Conservation (phyloP, 2,797 vertebrate species). For the Phoeniculus purpureus region DNA sequence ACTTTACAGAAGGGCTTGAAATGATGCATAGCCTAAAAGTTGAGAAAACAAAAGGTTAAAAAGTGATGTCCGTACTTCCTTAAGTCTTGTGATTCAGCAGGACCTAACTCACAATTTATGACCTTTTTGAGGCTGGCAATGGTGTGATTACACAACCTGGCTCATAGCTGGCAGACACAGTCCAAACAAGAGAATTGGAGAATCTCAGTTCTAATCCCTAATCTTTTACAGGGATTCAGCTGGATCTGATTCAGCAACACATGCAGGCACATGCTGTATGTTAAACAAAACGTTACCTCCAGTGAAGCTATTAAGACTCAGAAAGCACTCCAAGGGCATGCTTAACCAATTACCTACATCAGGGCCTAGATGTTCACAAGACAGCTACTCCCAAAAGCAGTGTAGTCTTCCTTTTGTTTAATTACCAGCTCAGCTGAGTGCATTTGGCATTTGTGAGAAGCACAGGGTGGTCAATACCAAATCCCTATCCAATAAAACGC, state of each 20-base stretch:
- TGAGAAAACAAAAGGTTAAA: slow-evolving; percentile 30
- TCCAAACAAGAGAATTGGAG: slow-evolving; percentile 52
- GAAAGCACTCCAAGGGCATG: neutral
- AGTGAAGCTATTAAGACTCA: slow-evolving; percentile 19
- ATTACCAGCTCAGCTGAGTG: neutral
- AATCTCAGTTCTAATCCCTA: slow-evolving; percentile 50
- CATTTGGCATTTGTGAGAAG: neutral
- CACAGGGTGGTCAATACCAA: neutral
- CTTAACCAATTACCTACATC: slow-evolving; percentile 28
- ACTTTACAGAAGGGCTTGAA: neutral
- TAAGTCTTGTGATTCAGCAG: slow-evolving; percentile 34
- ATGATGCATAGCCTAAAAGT: neutral
- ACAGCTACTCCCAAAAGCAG: neutral
- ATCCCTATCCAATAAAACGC: neutral
- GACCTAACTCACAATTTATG: slow-evolving; percentile 31
- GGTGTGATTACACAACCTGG: slow-evolving; percentile 48
- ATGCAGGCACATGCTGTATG: slow-evolving; percentile 44
- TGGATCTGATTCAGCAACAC: slow-evolving; percentile 49
- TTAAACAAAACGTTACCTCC: slow-evolving; percentile 49
- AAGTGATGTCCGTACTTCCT: neutral
- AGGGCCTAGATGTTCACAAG: neutral
- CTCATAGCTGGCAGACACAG: slow-evolving; percentile 43
- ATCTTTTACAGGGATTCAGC: slow-evolving; percentile 55
- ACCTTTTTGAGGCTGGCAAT: neutral
- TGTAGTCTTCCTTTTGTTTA: neutral